phyloP scores from a whole-genome alignment of 2,888 invertebrate species.

The Congeria kusceri region DNA sequence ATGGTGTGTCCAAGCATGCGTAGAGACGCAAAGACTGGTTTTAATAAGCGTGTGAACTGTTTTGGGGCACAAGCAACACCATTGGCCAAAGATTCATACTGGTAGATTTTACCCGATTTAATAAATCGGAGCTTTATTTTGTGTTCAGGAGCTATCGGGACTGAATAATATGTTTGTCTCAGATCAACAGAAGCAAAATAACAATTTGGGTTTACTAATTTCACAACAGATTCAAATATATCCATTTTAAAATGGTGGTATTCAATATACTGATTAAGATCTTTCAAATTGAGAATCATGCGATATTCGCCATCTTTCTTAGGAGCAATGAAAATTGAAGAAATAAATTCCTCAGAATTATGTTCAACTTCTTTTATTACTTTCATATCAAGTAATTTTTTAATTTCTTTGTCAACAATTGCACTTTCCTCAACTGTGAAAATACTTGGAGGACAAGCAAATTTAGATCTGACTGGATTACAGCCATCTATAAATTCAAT shows the following conservation, averaged over 20 bases:
- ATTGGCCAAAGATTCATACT: slow-evolving; percentile 48
- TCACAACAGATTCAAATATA: slow-evolving; percentile 44
- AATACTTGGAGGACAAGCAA: neutral
- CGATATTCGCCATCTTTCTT: slow-evolving; percentile 54
- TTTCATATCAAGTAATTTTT: slow-evolving; percentile 28
- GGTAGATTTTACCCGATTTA: slow-evolving; percentile 40
- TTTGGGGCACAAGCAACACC: slow-evolving; percentile 58
- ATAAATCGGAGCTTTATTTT: slow-evolving; percentile 40
- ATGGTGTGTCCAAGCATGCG: slow-evolving; percentile 46
- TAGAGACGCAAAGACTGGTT: slow-evolving; percentile 55
- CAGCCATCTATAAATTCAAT: slow-evolving; percentile 1
- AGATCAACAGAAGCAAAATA: slow-evolving; percentile 61
- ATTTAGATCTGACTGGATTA: slow-evolving; percentile 2
- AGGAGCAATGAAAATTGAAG: slow-evolving; percentile 47
- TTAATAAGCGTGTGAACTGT: slow-evolving; percentile 64
- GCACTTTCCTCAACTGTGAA: slow-evolving; percentile 16
- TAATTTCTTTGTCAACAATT: slow-evolving; percentile 31
- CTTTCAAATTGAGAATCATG: slow-evolving; percentile 58
- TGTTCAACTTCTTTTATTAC: slow-evolving; percentile 32
- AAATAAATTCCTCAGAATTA: slow-evolving; percentile 37
- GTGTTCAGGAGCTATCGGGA: slow-evolving; percentile 37
- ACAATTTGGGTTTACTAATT: slow-evolving; percentile 45
- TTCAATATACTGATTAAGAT: slow-evolving; percentile 43
- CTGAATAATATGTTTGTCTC: slow-evolving; percentile 60
- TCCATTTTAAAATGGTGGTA: slow-evolving; percentile 70